These are phyloP conservation scores for Casuarius casuarius DNA, from an alignment of 2,113 vertebrate species.

Conservation along the genomic window DNA sequence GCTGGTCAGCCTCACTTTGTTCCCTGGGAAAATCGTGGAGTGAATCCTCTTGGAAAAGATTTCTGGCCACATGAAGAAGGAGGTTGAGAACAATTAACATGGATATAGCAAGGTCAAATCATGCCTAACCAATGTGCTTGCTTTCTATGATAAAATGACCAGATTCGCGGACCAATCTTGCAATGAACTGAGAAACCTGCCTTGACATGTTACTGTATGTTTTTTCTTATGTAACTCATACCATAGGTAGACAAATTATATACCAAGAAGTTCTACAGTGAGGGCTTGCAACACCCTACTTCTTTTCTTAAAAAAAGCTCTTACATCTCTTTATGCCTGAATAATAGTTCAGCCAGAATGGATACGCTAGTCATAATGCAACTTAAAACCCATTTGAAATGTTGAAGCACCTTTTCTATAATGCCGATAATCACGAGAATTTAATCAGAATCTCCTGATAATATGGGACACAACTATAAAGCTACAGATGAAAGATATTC, in stretches of 20 bases:
- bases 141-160: neutral
- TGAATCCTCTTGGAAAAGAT: too few species aligned
- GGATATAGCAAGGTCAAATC: too few species aligned
- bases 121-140: too few species aligned
- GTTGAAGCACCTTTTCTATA: neutral
- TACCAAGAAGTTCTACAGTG: neutral
- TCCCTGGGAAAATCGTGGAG: too few species aligned
- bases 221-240: neutral
- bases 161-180: neutral
- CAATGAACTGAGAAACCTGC: neutral
- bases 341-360: neutral
- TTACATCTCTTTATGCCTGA: neutral
- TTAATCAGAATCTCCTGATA: neutral
- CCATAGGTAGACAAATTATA: neutral
- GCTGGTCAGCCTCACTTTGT: too few species aligned
- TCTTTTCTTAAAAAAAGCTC: neutral
- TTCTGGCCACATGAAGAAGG: too few species aligned
- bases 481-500: neutral
- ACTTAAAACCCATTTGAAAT: slow-evolving; percentile 15
- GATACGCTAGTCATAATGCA: neutral
- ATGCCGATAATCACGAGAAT: slow-evolving; percentile 8
- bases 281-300: neutral
- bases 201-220: neutral
- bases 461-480: neutral
- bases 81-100: too few species aligned